Evolutionary conservation across 2,797 vertebrate species (phyloP).

Genomic region (Lepus townsendii): DNA sequence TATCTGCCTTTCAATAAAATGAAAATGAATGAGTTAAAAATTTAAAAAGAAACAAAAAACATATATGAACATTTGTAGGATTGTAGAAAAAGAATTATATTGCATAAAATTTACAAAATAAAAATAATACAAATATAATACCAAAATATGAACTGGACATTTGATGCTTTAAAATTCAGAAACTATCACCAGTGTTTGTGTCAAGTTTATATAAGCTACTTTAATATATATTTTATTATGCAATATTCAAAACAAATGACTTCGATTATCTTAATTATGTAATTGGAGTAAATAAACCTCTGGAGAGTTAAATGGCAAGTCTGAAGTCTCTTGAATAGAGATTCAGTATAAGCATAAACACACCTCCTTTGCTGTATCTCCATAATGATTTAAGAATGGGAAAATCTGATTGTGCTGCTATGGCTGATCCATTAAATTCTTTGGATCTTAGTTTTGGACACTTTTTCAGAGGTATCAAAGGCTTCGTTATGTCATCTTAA

Average conservation of each 20-base stretch:
- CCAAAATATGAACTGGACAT: not conserved
- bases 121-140: not conserved
- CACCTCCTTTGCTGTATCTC: not conserved
- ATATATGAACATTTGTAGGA: not conserved
- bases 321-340: not conserved
- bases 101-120: not conserved
- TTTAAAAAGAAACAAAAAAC: not conserved
- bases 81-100: not conserved
- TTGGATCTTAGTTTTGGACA: conserved; percentile 65
- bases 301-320: not conserved
- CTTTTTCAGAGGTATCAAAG: conserved; percentile 75
- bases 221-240: not conserved
- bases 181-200: not conserved
- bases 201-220: not conserved
- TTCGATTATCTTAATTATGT: conserved; percentile 15
- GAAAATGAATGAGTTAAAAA: no score
- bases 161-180: not conserved
- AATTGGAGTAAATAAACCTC: not conserved
- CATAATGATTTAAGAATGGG: not conserved
- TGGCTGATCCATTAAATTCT: conserved; percentile 63
- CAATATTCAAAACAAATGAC: not conserved
- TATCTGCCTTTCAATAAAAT: no score
- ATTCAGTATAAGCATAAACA: not conserved
- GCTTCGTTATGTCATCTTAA: conserved; percentile 74
- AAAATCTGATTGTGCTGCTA: conserved; percentile 45